These are phyloP conservation scores for Drosophila nasuta DNA, from an alignment of 1,140 invertebrate genomes.

Conservation along the genomic window DNA sequence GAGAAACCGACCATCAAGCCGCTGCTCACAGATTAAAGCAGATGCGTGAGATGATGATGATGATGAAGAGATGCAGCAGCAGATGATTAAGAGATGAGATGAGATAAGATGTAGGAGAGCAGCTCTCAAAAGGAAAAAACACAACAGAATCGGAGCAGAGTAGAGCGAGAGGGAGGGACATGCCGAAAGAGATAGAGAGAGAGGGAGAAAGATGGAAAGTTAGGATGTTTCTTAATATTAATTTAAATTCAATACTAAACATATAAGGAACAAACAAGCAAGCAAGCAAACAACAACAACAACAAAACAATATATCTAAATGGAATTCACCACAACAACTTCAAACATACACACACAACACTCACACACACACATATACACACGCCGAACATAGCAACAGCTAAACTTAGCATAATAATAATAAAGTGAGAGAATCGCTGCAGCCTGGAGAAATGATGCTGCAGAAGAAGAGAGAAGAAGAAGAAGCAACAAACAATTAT, in stretches of 20 bases:
- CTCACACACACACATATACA: slow-evolving; percentile 25
- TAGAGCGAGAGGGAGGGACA: background rate
- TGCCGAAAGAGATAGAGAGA: slow-evolving; percentile 1
- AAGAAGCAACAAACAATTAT: slow-evolving; percentile 39
- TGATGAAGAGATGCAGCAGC: background rate
- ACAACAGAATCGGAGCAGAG: background rate
- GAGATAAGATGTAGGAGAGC: slow-evolving; percentile 16
- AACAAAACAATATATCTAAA: slow-evolving; percentile 50
- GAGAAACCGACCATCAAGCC: slow-evolving; percentile 81
- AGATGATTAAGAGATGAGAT: background rate
- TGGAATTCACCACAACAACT: slow-evolving; percentile 45
- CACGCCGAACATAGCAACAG: slow-evolving; percentile 27
- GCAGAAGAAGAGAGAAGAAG: background rate
- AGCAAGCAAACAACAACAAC: slow-evolving; percentile 20
- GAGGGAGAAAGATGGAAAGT: slow-evolving; percentile 6
- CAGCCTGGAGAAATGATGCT: slow-evolving; percentile 9
- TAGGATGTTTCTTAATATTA: slow-evolving; percentile 77
- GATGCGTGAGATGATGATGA: background rate
- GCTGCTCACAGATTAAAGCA: slow-evolving; percentile 72
- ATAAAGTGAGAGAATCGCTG: slow-evolving; percentile 35
- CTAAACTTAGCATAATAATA: slow-evolving; percentile 74
- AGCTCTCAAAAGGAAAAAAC: slow-evolving; percentile 7
- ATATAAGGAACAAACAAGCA: slow-evolving; percentile 57
- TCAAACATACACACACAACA: slow-evolving; percentile 29
- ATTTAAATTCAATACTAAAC: slow-evolving; percentile 78